These are phyloP conservation scores for Drosophila truncata DNA, from an alignment of 1,140 invertebrate species.

Conservation along the genomic window DNA sequence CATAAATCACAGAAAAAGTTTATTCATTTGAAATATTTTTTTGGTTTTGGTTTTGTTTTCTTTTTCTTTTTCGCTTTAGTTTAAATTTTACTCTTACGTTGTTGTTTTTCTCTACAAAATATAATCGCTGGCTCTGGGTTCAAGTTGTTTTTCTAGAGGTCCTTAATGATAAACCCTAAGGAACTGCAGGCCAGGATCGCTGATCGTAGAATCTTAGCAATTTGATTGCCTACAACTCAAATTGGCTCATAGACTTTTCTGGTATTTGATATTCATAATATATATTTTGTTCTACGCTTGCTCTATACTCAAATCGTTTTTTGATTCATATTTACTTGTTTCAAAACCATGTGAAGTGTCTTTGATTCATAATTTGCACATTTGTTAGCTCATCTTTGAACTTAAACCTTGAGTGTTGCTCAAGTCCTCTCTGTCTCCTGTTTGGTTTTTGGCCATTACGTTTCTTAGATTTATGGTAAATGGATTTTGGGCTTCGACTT, in stretches of 20 bases:
- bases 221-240: constrained; percentile 50
- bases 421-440: constrained; percentile 40
- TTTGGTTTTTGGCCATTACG: constrained; percentile 45
- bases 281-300: constrained; percentile 72
- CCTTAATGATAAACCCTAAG: constrained; percentile 15
- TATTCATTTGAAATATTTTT: constrained; percentile 75
- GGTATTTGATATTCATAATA: constrained; percentile 59
- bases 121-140: constrained; percentile 54
- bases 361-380: constrained; percentile 78
- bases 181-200: constrained; percentile 6
- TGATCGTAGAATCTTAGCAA: constrained; percentile 42
- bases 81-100: constrained; percentile 49
- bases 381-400: constrained; percentile 58
- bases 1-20: constrained; percentile 84
- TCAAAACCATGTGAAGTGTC: constrained; percentile 72
- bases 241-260: constrained; percentile 39
- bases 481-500: constrained; percentile 36
- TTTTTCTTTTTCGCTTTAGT: constrained; percentile 15
- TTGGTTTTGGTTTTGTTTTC: constrained; percentile 16
- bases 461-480: constrained; percentile 65
- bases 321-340: constrained; percentile 51
- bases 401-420: background rate
- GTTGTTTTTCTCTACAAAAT: constrained; percentile 61
- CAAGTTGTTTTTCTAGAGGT: constrained; percentile 4
- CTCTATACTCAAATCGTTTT: constrained; percentile 44